These are phyloP conservation scores for Pantherophis guttatus DNA, from an alignment of 2,113 vertebrate species.

Conservation along the genomic window DNA sequence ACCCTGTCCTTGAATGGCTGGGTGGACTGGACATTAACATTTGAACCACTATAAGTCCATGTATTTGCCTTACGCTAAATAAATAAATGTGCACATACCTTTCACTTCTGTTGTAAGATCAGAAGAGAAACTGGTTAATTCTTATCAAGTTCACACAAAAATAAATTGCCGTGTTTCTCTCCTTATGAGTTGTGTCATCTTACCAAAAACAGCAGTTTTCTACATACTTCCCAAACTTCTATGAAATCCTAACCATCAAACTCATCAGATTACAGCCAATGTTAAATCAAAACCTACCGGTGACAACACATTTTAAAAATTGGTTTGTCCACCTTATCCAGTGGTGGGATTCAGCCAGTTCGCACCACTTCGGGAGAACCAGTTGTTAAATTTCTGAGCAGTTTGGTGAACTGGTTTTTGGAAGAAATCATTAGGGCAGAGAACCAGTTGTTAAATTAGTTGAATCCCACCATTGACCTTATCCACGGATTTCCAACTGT, in stretches of 20 bases:
- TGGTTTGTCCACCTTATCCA: neutral
- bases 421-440: too few species aligned
- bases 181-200: neutral
- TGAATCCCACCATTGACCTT: neutral
- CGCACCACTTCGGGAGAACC: too few species aligned
- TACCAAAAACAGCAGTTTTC: neutral
- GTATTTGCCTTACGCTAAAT: too few species aligned
- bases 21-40: too few species aligned
- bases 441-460: too few species aligned
- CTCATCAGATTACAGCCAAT: neutral
- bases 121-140: neutral
- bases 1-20: too few species aligned
- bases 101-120: neutral
- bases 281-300: neutral
- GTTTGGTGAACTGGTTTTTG: too few species aligned
- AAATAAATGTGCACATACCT: neutral
- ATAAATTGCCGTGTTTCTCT: neutral
- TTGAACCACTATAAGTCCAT: too few species aligned
- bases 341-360: too few species aligned
- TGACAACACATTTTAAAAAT: neutral
- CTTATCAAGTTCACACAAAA: neutral
- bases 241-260: neutral
- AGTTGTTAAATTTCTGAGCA: too few species aligned
- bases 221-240: too few species aligned
- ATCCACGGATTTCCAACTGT: neutral